Percentiles rank a stretch among this genome's conserved stretches.
Evolutionary conservation across 1,140 invertebrate genomes (phyloP).

Genomic region (Belonocnema kinseyi): DNA sequence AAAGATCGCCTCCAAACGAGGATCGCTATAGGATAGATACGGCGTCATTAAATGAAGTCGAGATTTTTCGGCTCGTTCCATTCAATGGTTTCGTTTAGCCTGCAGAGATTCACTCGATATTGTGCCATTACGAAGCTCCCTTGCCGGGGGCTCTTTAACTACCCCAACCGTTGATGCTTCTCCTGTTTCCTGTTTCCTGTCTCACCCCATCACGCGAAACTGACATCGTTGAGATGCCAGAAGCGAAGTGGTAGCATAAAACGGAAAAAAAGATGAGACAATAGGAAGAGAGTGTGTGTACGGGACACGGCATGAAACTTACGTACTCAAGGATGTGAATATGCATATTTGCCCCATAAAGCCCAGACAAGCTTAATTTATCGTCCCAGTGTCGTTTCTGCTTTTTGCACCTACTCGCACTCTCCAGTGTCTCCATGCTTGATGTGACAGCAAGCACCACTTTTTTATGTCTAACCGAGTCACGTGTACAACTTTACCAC

Average conservation of each 20-base stretch:
- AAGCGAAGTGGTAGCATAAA: conserved; percentile 1
- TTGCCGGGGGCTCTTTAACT: background rate
- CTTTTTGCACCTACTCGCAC: background rate
- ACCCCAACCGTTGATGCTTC: background rate
- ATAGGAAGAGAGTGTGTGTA: background rate
- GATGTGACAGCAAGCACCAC: conserved; percentile 1
- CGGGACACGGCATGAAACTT: background rate
- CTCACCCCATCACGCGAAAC: background rate
- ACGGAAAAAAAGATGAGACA: background rate
- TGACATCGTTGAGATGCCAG: background rate
- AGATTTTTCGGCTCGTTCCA: conserved; percentile 13
- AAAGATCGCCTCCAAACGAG: background rate
- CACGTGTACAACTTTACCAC: background rate
- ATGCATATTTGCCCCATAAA: conserved; percentile 11
- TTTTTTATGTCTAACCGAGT: conserved; percentile 3
- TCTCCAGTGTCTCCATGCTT: background rate
- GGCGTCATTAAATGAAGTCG: background rate
- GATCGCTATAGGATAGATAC: background rate
- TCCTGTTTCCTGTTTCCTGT: background rate
- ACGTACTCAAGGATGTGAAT: no score
- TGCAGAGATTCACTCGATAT: conserved; percentile 4
- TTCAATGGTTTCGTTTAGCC: background rate
- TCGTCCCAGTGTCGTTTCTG: conserved; percentile 3
- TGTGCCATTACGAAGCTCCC: background rate
- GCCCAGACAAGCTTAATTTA: conserved; percentile 13